phyloP scores from a whole-genome alignment of 2,797 vertebrate genomes.

The Selene dorsalis region DNA sequence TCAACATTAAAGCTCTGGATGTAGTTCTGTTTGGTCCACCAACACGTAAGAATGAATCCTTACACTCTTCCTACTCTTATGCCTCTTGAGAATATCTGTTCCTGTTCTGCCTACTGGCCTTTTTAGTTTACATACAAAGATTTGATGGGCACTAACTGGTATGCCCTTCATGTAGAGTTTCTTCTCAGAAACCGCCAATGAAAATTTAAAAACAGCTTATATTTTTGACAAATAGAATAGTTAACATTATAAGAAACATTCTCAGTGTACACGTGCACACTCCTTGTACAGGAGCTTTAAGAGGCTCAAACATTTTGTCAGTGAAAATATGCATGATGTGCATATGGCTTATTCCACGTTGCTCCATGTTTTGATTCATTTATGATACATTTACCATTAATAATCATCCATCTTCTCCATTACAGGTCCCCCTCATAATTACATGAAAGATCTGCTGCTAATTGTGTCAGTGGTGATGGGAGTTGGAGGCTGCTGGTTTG shows the following conservation, averaged over 20 bases:
- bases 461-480: slow-evolving; percentile 97
- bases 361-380: neutral
- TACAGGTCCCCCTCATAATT: slow-evolving; percentile 92
- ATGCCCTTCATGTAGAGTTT: neutral
- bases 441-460: slow-evolving; percentile 97
- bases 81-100: neutral
- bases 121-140: neutral
- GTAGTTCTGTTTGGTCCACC: slow-evolving; percentile 97
- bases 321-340: neutral
- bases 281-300: too few species aligned
- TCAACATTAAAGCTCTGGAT: slow-evolving; percentile 97
- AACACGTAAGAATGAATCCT: slow-evolving; percentile 86
- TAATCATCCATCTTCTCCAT: slow-evolving; percentile 10
- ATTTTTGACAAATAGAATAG: neutral
- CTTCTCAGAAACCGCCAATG: too few species aligned
- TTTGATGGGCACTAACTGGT: neutral
- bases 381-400: neutral
- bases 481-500: slow-evolving; percentile 97
- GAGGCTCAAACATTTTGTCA: neutral
- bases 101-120: neutral
- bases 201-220: neutral
- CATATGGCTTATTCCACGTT: neutral
- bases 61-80: neutral
- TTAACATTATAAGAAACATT: neutral
- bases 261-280: too few species aligned